A percentile compares a stretch with the other conserved stretches of the same genome.
phyloP scores from a whole-genome alignment of 1,140 invertebrate species.

The Trichonephila inaurata region DNA sequence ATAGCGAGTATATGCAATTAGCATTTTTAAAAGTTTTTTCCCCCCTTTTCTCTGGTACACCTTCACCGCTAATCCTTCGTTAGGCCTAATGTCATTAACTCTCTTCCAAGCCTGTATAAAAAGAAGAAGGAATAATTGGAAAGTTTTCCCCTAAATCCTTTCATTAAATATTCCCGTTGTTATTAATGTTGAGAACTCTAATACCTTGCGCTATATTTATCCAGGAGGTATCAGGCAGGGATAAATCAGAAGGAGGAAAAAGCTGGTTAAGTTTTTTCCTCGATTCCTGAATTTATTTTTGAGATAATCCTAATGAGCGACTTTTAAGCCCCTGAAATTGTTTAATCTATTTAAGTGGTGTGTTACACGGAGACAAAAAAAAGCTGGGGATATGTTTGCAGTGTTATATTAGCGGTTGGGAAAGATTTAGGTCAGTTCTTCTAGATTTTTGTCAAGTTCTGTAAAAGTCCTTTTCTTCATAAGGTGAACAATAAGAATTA shows the following conservation, averaged over 20 bases:
- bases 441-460: too few relatives aligned
- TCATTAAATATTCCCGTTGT: constrained; percentile 76
- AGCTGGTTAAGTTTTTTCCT: constrained; percentile 48
- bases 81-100: constrained; percentile 75
- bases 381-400: neutral
- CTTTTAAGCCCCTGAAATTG: constrained; percentile 70
- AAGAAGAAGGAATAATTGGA: constrained; percentile 47
- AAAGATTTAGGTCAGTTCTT: constrained; percentile 25
- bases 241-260: constrained; percentile 62
- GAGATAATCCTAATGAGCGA: constrained; percentile 71
- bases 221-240: constrained; percentile 29
- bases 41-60: constrained; percentile 11
- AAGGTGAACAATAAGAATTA: too few relatives aligned
- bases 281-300: constrained; percentile 66
- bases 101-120: constrained; percentile 42
- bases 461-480: too few relatives aligned
- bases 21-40: constrained; percentile 66
- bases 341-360: constrained; percentile 74
- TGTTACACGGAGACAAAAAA: constrained; percentile 36
- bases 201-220: constrained; percentile 65
- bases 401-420: neutral
- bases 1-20: constrained; percentile 52
- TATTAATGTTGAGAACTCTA: constrained; percentile 71
- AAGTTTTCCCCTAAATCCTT: constrained; percentile 71
- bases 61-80: constrained; percentile 73